Conservation (phyloP, 2,797 vertebrate genomes). For the Prunella strophiata region DNA sequence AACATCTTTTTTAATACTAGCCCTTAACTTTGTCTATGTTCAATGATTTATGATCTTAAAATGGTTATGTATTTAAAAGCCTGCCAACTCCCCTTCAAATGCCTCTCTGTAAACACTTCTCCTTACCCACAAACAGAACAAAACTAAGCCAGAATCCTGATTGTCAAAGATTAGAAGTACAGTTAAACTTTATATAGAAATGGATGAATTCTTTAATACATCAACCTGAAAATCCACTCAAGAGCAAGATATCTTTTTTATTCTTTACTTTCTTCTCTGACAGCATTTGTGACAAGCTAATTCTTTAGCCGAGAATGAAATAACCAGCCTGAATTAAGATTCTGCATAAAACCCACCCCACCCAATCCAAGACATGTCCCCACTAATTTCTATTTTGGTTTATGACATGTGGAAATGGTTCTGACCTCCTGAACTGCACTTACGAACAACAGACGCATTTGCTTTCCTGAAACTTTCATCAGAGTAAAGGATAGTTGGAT, state of each 20-base stretch:
- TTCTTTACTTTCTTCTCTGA: neutral
- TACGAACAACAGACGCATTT: rapidly evolving
- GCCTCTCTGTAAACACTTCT: neutral
- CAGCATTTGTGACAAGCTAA: neutral
- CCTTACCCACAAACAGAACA: neutral
- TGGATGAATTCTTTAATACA: neutral
- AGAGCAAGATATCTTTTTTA: neutral
- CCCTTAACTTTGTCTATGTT: neutral
- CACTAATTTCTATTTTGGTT: neutral
- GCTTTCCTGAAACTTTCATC: neutral
- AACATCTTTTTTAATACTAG: neutral
- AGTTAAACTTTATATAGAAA: neutral
- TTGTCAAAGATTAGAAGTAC: neutral
- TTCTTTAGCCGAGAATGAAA: neutral
- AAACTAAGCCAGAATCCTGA: neutral
- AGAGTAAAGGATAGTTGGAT: neutral
- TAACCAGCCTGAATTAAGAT: neutral
- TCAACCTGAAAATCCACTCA: neutral
- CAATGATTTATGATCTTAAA: neutral
- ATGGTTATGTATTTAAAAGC: neutral
- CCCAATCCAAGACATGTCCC: neutral
- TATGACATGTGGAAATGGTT: neutral
- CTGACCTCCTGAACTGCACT: neutral
- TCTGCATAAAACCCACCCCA: neutral
- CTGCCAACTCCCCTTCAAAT: neutral